Conservation (phyloP, 2,113 vertebrate species). For the Montifringilla adamsi region DNA sequence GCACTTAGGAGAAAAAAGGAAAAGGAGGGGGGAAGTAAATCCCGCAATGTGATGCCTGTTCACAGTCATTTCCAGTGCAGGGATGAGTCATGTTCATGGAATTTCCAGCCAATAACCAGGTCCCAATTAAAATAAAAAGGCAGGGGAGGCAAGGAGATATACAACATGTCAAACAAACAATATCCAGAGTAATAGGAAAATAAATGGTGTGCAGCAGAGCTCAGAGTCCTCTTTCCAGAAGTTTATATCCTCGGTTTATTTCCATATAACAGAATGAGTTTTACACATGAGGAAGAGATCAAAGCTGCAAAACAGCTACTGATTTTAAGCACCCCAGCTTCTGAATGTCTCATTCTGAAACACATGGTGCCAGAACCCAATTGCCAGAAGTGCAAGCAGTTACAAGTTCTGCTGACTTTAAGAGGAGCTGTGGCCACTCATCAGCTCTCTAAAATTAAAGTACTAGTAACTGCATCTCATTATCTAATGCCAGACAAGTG, state of each 20-base stretch:
- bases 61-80: background rate
- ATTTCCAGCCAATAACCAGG: slow-evolving; percentile 17
- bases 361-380: background rate
- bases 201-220: background rate
- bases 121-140: slow-evolving; percentile 11
- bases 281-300: background rate
- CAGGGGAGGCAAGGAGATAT: background rate
- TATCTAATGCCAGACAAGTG: background rate
- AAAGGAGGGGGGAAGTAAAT: background rate
- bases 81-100: slow-evolving; percentile 27
- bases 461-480: background rate
- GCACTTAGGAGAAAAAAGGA: background rate
- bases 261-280: background rate
- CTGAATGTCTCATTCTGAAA: background rate
- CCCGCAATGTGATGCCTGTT: background rate
- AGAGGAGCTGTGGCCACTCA: background rate
- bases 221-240: background rate
- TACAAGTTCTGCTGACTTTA: background rate
- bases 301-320: background rate
- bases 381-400: background rate
- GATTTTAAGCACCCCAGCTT: background rate
- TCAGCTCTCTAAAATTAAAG: background rate
- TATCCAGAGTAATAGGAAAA: slow-evolving; percentile 14
- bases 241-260: background rate
- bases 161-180: background rate